Evolutionary conservation across 2,888 invertebrate species (phyloP), one percentile per base, ranked within the genome.

Genomic region (Drosophila algonquin): DNA sequence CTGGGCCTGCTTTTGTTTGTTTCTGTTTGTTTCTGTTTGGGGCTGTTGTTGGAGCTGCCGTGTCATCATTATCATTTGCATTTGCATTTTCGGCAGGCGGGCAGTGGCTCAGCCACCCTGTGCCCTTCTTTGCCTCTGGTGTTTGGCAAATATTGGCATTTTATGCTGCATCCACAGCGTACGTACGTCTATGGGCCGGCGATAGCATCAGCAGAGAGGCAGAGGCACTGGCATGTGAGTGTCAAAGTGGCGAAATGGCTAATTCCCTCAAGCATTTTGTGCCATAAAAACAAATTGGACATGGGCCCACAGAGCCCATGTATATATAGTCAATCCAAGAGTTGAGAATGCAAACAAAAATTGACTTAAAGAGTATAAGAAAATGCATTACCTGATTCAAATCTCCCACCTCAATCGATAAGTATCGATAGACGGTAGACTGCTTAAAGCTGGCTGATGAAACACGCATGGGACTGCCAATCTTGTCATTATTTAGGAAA

Each of bases 31-130:
- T 44, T 21, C 54, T 16, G 54, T 40, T 40, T 40, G 46, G 9
- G 16, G 46, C 16, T 40, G 32, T 48, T 57, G 14, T 16, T 32
- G 32, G 47, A 21, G 55, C 60, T 52, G 59, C 47, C 69, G 63
- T 67, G 64, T 63, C 75, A 70, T 73, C 63, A 71, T 70, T 60
- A 72, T 73, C 73, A 72, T 73, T 72, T 72, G 59, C 55, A 72
- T 73, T 73, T 73, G 73, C 73, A 72, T 72, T 73, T 73, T 72
- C 46, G 64, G 64, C 57, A 55, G 51, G 50, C 40, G 7, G 40
- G 7, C 40, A 40, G 40, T 14, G n/a, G 40, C 40, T 40, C 40
- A 40, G 40, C 12, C 40, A n/a, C 40, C 40, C 40, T 40, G 12
- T 40, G 40, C 40, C 40, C 40, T 40, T 40, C 14, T n/a, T 40